Conservation (phyloP, 2,113 vertebrate species). For the Rutilus rutilus region DNA sequence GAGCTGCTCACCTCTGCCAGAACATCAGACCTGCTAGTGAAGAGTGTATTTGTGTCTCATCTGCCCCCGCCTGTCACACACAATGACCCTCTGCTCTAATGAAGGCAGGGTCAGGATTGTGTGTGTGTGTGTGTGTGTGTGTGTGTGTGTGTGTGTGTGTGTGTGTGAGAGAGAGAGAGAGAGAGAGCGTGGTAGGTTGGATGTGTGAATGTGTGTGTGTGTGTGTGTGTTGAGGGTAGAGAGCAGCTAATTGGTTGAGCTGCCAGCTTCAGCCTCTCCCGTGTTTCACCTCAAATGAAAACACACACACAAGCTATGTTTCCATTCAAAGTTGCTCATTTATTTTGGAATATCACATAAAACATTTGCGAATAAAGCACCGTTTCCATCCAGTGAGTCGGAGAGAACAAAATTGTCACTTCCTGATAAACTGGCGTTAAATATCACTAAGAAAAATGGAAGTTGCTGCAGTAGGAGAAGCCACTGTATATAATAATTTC, state of each 20-base stretch:
- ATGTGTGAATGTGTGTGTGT: not conserved
- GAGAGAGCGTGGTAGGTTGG: no score
- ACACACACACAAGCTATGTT: no score
- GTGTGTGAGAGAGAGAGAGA: not conserved
- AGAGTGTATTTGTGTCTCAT: slow-evolving; percentile 12
- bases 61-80: slow-evolving; percentile 32
- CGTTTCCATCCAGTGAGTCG: no score
- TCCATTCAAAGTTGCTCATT: no score
- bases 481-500: no score
- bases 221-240: not conserved
- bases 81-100: slow-evolving; percentile 26
- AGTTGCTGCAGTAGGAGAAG: no score
- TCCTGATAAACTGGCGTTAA: no score
- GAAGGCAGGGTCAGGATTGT: slow-evolving; percentile 26
- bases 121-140: slow-evolving; percentile 17
- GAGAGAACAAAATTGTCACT: no score
- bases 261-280: not conserved
- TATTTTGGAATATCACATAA: no score
- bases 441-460: no score
- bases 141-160: slow-evolving; percentile 1
- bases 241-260: slow-evolving; percentile 29
- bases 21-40: slow-evolving; percentile 6
- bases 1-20: slow-evolving; percentile 1
- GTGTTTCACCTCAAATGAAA: slow-evolving; percentile 15
- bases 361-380: no score